Conservation (phyloP, 2,113 vertebrate genomes). For the Callaeas wilsoni region DNA sequence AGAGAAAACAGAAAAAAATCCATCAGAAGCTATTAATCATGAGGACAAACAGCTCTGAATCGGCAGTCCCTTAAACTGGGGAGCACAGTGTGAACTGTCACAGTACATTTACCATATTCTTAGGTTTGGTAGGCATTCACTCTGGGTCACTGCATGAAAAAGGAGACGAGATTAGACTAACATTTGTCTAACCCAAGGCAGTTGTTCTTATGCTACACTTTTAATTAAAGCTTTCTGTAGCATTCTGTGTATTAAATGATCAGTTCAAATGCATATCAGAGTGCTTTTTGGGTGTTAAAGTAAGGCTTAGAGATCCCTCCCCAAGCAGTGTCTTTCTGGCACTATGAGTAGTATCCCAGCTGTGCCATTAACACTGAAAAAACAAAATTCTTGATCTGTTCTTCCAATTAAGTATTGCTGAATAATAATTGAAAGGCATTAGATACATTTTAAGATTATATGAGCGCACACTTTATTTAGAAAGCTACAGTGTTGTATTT, state of each 20-base stretch:
- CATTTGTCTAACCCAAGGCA: neutral
- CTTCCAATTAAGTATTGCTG: neutral
- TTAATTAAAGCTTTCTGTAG: neutral
- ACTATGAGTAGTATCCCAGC: neutral
- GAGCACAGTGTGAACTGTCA: rapidly evolving
- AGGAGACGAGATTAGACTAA: rapidly evolving
- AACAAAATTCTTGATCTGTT: neutral
- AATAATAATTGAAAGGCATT: neutral
- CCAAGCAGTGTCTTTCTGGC: neutral
- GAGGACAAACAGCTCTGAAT: neutral
- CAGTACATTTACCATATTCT: neutral
- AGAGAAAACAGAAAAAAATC: neutral
- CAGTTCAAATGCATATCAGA: neutral
- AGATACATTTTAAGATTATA: neutral
- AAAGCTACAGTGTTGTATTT: neutral
- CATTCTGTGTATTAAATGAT: neutral
- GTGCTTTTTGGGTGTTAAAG: neutral
- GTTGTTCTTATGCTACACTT: neutral
- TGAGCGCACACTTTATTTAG: neutral
- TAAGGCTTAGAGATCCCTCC: neutral
- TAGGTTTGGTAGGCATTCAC: neutral
- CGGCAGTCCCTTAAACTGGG: neutral
- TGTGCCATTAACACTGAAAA: neutral
- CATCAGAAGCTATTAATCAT: neutral
- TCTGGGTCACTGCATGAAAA: neutral